phyloP scores from a whole-genome alignment of 2,888 invertebrate species.

The Ferdinandea cuprea region DNA sequence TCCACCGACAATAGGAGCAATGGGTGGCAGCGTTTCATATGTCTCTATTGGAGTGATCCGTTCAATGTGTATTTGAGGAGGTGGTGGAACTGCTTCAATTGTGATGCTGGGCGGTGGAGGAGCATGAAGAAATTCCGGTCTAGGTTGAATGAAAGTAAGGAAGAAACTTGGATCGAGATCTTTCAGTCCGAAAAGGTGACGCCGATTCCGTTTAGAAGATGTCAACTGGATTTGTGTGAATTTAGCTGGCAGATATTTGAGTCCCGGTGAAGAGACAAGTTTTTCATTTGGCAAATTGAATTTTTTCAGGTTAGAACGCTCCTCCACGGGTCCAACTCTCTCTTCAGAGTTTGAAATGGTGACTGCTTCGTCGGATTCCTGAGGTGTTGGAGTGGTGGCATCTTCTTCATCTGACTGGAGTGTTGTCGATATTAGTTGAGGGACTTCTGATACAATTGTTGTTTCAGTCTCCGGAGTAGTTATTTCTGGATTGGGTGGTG shows the following conservation, averaged over 20 bases:
- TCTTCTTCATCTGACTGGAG: conserved; percentile 74
- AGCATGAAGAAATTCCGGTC: conserved; percentile 43
- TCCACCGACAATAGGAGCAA: conserved; percentile 15
- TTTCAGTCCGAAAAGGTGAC: conserved; percentile 78
- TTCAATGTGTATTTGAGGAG: conserved; percentile 26
- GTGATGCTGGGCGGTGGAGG: conserved; percentile 73
- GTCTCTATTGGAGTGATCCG: conserved; percentile 26
- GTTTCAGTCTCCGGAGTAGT: conserved; percentile 75
- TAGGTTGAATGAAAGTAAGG: conserved; percentile 78
- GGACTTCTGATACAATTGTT: conserved; percentile 45
- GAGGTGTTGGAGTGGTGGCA: conserved; percentile 49
- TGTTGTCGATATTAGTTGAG: conserved; percentile 75
- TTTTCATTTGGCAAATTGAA: conserved; percentile 78
- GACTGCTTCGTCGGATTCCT: conserved; percentile 53
- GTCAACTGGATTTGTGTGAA: conserved; percentile 74
- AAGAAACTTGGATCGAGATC: conserved; percentile 79
- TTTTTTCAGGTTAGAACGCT: conserved; percentile 31
- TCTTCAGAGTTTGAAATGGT: conserved; percentile 27
- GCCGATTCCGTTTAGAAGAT: conserved; percentile 46
- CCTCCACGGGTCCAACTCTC: not conserved
- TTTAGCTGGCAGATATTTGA: conserved; percentile 75
- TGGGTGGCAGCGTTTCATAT: conserved; percentile 16
- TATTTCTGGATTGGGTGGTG: conserved; percentile 80
- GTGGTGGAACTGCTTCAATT: conserved; percentile 38
- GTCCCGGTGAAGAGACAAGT: conserved; percentile 78